A percentile compares a stretch with the other conserved stretches of the same genome.
Conservation (phyloP, 2,888 invertebrate species). For the Nezara viridula region DNA sequence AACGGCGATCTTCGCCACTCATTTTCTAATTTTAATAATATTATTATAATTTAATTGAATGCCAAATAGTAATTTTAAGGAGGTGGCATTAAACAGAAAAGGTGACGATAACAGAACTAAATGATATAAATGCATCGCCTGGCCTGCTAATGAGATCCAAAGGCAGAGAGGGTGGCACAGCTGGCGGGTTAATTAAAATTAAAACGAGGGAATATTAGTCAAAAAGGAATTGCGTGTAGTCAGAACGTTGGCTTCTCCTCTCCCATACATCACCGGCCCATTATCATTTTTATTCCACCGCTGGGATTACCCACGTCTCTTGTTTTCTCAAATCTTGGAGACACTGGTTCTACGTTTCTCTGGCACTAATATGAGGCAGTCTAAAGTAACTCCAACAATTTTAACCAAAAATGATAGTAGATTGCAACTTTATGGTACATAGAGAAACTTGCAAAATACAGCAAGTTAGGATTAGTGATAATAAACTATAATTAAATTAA, state of each 20-base stretch:
- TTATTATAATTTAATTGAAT: too few species aligned
- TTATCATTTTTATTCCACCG: constrained; percentile 5
- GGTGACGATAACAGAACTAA: neutral
- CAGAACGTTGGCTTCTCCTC: neutral
- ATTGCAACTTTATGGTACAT: too few species aligned
- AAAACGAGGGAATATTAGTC: constrained; percentile 14
- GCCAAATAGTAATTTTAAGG: too few species aligned
- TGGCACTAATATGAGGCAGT: neutral
- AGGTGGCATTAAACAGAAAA: too few species aligned
- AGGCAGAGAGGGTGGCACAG: neutral
- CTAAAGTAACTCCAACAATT: neutral
- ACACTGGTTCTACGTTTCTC: neutral
- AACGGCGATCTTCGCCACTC: too few species aligned
- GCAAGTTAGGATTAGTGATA: too few species aligned
- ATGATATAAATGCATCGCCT: neutral
- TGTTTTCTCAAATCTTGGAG: neutral
- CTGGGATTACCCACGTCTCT: neutral
- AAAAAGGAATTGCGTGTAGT: constrained; percentile 21
- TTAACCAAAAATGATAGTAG: neutral
- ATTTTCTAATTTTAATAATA: too few species aligned
- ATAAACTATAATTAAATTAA: too few species aligned
- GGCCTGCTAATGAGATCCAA: neutral
- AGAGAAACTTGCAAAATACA: too few species aligned
- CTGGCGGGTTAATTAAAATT: constrained; percentile 15
- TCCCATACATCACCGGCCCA: neutral